These are phyloP conservation scores for Stegastes partitus DNA, from an alignment of 2,113 vertebrate species.

Conservation along the genomic window DNA sequence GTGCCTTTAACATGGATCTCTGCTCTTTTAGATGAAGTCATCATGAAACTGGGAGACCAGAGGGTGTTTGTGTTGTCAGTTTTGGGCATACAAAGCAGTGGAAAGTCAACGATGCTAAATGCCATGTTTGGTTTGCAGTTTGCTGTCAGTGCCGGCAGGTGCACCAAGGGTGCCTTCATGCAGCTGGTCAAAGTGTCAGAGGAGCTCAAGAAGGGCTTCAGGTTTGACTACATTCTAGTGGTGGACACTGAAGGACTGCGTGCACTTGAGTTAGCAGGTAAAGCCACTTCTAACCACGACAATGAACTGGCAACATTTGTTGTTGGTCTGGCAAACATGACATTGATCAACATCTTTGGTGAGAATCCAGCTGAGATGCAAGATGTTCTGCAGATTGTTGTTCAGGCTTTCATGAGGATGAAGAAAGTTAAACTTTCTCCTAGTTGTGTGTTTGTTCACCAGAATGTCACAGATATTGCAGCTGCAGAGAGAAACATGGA, in stretches of 20 bases:
- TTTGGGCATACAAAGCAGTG: slow-evolving; percentile 84
- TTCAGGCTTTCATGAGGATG: slow-evolving; percentile 73
- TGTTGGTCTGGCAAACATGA: slow-evolving; percentile 64
- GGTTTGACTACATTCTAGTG: slow-evolving; percentile 41
- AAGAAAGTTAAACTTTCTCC: slow-evolving; percentile 55
- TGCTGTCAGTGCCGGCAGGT: slow-evolving; percentile 82
- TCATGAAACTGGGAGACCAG: slow-evolving; percentile 80
- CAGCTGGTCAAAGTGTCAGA: slow-evolving; percentile 62
- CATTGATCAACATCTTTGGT: slow-evolving; percentile 67
- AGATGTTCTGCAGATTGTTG: slow-evolving; percentile 66
- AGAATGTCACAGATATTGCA: slow-evolving; percentile 61
- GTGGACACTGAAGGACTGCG: slow-evolving; percentile 70
- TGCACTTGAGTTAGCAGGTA: slow-evolving; percentile 48
- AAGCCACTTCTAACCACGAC: neutral
- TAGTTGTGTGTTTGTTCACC: slow-evolving; percentile 68
- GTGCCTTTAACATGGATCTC: slow-evolving; percentile 84
- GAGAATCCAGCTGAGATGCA: slow-evolving; percentile 69
- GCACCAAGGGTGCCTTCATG: slow-evolving; percentile 85
- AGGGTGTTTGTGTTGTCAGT: slow-evolving; percentile 86
- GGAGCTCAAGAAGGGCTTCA: slow-evolving; percentile 12
- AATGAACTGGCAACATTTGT: slow-evolving; percentile 67
- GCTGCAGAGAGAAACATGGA: slow-evolving; percentile 60
- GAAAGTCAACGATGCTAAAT: slow-evolving; percentile 86
- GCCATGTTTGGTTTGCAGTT: slow-evolving; percentile 82
- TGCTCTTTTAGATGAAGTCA: slow-evolving; percentile 83